Evolutionary conservation across 2,888 invertebrate genomes (phyloP).

Genomic region (Catocala sponsa): DNA sequence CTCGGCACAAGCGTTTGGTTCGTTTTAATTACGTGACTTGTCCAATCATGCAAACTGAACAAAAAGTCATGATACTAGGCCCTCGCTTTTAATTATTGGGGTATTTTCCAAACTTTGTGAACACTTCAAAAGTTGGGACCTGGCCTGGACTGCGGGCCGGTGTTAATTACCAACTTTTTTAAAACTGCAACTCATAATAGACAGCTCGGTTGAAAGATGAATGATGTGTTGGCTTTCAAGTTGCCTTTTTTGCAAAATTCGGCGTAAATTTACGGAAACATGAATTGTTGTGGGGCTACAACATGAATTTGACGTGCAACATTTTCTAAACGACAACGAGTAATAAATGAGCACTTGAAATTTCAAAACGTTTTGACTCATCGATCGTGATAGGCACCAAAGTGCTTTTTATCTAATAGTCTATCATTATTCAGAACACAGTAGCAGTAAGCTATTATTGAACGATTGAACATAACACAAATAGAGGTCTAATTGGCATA

Average conservation of each 20-base stretch:
- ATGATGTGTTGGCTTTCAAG: conserved; percentile 79
- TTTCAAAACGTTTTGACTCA: conserved; percentile 29
- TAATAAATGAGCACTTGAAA: conserved; percentile 40
- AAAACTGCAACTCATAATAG: conserved; percentile 87
- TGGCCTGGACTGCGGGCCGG: conserved; percentile 71
- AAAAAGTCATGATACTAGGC: conserved; percentile 61
- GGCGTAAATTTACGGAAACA: conserved; percentile 56
- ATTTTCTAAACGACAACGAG: conserved; percentile 38
- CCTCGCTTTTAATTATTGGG: conserved; percentile 80
- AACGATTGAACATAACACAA: conserved; percentile 25
- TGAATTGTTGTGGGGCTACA: conserved; percentile 59
- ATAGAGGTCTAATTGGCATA: conserved; percentile 39
- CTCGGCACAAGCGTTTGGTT: conserved; percentile 19
- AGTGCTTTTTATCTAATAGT: conserved; percentile 33
- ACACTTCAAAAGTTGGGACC: conserved; percentile 81
- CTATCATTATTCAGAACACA: conserved; percentile 28
- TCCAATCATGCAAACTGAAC: conserved; percentile 58
- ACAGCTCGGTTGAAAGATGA: conserved; percentile 83
- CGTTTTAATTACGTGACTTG: conserved; percentile 63
- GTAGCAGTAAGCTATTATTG: conserved; percentile 34
- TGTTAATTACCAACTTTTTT: conserved; percentile 86
- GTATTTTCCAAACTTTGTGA: conserved; percentile 79
- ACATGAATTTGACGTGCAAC: conserved; percentile 62
- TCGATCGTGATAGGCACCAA: conserved; percentile 27
- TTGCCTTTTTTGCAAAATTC: conserved; percentile 60